phyloP scores from a whole-genome alignment of 2,113 vertebrate genomes.

The Otolemur garnettii region DNA sequence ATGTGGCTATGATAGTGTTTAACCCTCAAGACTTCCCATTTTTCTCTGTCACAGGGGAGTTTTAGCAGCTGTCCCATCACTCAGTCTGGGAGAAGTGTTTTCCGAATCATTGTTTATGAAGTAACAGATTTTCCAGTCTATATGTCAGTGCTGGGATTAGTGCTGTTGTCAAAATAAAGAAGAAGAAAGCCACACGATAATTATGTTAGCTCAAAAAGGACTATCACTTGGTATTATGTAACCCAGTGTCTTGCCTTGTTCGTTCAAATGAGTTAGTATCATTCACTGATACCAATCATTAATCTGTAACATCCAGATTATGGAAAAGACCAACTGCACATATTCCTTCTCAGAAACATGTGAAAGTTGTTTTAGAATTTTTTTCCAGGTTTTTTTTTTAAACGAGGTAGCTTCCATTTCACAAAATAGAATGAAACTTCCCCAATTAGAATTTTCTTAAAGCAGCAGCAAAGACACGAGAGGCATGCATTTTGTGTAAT shows the following conservation, averaged over 20 bases:
- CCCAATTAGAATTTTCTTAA: not conserved
- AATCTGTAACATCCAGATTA: not conserved
- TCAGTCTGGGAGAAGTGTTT: not conserved
- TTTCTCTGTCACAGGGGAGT: too few species aligned
- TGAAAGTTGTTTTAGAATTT: not conserved
- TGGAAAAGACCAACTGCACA: not conserved
- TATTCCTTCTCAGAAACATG: not conserved
- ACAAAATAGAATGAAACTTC: too few species aligned
- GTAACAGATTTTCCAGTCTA: not conserved
- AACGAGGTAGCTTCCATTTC: too few species aligned
- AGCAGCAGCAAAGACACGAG: not conserved
- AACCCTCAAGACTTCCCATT: too few species aligned
- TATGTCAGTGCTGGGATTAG: not conserved
- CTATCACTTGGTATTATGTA: not conserved
- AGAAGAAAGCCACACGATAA: not conserved
- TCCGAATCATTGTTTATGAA: not conserved
- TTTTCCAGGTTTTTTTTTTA: not conserved
- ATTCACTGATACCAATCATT: not conserved
- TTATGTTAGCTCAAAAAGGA: not conserved
- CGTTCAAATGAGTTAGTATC: not conserved
- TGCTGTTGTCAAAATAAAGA: not conserved
- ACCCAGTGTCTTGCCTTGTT: slow-evolving; percentile 22
- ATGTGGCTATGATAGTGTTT: not conserved
- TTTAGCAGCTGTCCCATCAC: not conserved
- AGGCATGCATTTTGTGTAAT: not conserved